A percentile compares a stretch with the other conserved stretches of the same genome.
Evolutionary conservation across 2,888 invertebrate species (phyloP).

Genomic region (Cheilosia scutellata): DNA sequence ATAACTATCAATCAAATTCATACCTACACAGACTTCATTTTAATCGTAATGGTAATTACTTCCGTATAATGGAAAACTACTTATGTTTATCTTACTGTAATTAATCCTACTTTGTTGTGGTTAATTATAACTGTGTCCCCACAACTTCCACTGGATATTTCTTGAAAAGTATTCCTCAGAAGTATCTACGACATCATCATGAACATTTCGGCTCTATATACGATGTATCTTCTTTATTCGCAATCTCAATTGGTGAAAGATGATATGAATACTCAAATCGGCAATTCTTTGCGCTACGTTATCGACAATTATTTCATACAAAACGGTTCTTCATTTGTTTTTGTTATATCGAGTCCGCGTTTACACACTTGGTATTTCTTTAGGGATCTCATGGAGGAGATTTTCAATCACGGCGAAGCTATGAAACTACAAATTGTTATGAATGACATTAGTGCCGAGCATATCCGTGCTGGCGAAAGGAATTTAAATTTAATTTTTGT

Average conservation of each 20-base stretch:
- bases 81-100: background rate
- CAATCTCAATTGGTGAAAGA: background rate
- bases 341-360: background rate
- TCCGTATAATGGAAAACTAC: no score
- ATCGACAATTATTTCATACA: slow-evolving; percentile 78
- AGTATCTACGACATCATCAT: background rate
- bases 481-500: slow-evolving; percentile 16
- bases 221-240: slow-evolving; percentile 1
- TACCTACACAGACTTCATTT: no score
- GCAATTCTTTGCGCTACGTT: slow-evolving; percentile 77
- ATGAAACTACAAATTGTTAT: slow-evolving; percentile 12
- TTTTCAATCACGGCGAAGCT: background rate
- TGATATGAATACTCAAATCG: slow-evolving; percentile 77
- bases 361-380: background rate
- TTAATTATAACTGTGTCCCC: background rate
- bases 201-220: slow-evolving; percentile 20
- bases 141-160: background rate
- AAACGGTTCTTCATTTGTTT: background rate
- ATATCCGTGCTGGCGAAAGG: background rate
- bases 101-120: background rate
- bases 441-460: background rate
- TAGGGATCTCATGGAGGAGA: background rate
- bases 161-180: background rate
- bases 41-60: no score
- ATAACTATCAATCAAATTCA: no score